phyloP scores from a whole-genome alignment of 2,888 invertebrate genomes.

The Aporophyla nigra region DNA sequence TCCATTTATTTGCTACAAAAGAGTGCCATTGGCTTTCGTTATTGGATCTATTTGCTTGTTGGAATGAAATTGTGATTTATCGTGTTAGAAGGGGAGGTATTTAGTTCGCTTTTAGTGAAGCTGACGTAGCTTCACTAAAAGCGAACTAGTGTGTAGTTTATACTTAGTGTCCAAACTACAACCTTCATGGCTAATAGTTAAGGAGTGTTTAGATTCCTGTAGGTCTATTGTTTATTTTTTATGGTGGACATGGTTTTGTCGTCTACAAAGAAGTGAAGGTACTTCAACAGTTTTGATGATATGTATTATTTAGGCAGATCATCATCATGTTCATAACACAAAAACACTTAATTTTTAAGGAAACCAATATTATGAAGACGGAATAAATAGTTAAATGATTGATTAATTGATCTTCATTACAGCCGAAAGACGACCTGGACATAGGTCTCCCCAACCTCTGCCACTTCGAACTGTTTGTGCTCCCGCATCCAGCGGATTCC shows the following conservation, averaged over 20 bases:
- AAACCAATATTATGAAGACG: no score
- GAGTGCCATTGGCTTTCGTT: slow-evolving; percentile 43
- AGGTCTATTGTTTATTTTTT: slow-evolving; percentile 12
- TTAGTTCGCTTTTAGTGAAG: neutral
- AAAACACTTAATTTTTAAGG: no score
- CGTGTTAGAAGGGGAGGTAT: neutral
- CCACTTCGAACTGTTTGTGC: no score
- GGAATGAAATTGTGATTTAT: slow-evolving; percentile 30
- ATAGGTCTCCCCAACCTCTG: no score
- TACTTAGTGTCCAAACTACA: neutral
- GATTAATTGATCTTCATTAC: no score
- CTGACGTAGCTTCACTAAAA: no score
- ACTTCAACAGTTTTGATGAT: neutral
- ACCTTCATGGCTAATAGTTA: neutral
- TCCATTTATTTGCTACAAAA: slow-evolving; percentile 50
- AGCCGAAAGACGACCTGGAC: no score
- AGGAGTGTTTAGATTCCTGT: neutral
- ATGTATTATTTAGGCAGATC: neutral
- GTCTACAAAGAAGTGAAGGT: neutral
- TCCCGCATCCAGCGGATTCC: no score
- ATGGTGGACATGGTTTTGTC: neutral
- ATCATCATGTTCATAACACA: no score
- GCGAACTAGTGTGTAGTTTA: neutral
- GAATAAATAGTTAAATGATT: no score
- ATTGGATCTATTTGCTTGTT: slow-evolving; percentile 31